These are phyloP conservation scores for Bothrops jararaca DNA, from an alignment of 2,113 vertebrate genomes.

Conservation along the genomic window DNA sequence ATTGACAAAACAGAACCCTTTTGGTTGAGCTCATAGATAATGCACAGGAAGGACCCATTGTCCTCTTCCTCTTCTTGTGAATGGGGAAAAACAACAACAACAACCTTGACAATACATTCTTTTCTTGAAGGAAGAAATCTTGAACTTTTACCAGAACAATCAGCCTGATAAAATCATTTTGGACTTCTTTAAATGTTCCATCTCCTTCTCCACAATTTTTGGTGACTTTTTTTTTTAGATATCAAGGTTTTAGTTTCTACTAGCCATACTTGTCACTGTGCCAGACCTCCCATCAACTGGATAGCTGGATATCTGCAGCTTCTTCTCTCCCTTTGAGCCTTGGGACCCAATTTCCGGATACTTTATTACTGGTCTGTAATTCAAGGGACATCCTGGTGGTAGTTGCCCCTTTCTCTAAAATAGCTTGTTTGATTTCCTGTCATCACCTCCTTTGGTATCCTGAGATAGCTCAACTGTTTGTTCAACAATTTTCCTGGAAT, in stretches of 20 bases:
- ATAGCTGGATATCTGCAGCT: background rate
- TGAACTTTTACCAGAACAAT: background rate
- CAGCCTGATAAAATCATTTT: background rate
- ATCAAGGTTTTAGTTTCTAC: background rate
- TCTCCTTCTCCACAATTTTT: background rate
- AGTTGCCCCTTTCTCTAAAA: background rate
- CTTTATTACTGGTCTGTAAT: background rate
- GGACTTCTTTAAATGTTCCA: background rate
- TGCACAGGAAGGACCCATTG: background rate
- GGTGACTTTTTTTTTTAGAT: background rate
- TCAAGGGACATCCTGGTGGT: background rate
- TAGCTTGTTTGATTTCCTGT: background rate
- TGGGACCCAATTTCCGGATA: background rate
- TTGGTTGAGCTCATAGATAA: background rate
- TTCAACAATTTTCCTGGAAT: background rate
- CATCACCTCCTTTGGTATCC: background rate
- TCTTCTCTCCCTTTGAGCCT: background rate
- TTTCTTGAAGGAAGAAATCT: background rate
- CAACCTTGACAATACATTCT: background rate
- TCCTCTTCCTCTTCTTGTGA: background rate
- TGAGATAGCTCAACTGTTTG: background rate
- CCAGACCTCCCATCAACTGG: background rate
- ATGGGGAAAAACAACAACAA: background rate
- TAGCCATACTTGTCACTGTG: background rate
- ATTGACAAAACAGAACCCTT: background rate